phyloP scores from a whole-genome alignment of 1,140 invertebrate genomes.

The Oncopodura yosiiana region DNA sequence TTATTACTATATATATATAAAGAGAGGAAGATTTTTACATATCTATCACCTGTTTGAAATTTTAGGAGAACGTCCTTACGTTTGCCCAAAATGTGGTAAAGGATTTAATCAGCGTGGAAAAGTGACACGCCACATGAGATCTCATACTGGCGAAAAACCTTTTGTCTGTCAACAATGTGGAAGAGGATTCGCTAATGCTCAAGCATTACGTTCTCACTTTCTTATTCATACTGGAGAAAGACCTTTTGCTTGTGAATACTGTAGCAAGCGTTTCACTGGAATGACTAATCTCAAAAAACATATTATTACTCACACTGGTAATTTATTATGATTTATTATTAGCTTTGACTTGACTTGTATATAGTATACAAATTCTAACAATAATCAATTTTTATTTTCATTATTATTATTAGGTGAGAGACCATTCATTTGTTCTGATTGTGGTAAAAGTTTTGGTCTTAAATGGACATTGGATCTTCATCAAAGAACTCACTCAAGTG shows the following conservation, averaged over 20 bases:
- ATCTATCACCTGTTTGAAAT: slow-evolving; percentile 12
- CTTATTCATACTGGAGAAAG: slow-evolving; percentile 35
- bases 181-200: slow-evolving; percentile 34
- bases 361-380: neutral
- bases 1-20: neutral
- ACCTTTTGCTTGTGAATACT: slow-evolving; percentile 40
- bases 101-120: slow-evolving; percentile 43
- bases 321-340: neutral
- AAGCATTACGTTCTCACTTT: slow-evolving; percentile 31
- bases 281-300: slow-evolving; percentile 41
- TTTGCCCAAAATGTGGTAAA: slow-evolving; percentile 47
- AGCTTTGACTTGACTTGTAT: neutral
- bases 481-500: slow-evolving; percentile 38
- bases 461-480: slow-evolving; percentile 40
- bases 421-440: slow-evolving; percentile 46
- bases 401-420: slow-evolving; percentile 43
- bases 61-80: slow-evolving; percentile 46
- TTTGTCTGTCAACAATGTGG: slow-evolving; percentile 32
- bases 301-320: slow-evolving; percentile 39
- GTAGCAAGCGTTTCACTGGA: slow-evolving; percentile 40
- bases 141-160: slow-evolving; percentile 36
- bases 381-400: neutral
- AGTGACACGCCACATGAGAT: slow-evolving; percentile 36
- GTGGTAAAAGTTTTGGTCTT: slow-evolving; percentile 47
- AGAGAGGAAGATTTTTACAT: neutral